Percentiles rank a stretch among this genome's conserved stretches.
Conservation (phyloP, 1,140 invertebrate genomes). For the Acromyrmex heyeri region DNA sequence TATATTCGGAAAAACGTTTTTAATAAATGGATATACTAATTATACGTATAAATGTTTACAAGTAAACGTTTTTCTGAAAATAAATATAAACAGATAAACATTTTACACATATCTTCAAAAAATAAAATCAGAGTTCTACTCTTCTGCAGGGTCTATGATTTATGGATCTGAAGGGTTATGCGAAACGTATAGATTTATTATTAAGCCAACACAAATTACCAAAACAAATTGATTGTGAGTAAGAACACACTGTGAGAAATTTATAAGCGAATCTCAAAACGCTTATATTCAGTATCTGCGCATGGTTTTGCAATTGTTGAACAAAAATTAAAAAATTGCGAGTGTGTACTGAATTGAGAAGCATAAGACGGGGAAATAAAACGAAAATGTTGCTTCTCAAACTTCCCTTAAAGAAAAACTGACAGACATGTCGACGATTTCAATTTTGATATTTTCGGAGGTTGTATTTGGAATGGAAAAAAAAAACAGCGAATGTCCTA, state of each 20-base stretch:
- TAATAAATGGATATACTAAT: no score
- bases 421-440: neutral
- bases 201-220: neutral
- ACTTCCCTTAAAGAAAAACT: neutral
- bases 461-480: neutral
- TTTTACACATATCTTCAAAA: no score
- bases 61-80: no score
- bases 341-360: neutral
- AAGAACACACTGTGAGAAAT: no score
- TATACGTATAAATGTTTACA: no score
- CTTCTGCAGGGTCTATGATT: neutral
- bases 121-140: no score
- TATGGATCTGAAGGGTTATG: neutral
- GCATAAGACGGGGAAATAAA: neutral
- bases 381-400: neutral
- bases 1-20: no score
- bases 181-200: neutral
- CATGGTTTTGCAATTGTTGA: neutral
- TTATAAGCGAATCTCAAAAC: neutral
- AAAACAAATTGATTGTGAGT: neutral
- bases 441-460: neutral
- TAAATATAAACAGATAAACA: no score
- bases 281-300: neutral
- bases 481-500: constrained; percentile 9
- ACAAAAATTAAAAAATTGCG: neutral